Percentiles rank a stretch among this genome's conserved stretches.
Evolutionary conservation across 2,797 vertebrate genomes (phyloP).

Genomic region (Knipowitschia caucasica): DNA sequence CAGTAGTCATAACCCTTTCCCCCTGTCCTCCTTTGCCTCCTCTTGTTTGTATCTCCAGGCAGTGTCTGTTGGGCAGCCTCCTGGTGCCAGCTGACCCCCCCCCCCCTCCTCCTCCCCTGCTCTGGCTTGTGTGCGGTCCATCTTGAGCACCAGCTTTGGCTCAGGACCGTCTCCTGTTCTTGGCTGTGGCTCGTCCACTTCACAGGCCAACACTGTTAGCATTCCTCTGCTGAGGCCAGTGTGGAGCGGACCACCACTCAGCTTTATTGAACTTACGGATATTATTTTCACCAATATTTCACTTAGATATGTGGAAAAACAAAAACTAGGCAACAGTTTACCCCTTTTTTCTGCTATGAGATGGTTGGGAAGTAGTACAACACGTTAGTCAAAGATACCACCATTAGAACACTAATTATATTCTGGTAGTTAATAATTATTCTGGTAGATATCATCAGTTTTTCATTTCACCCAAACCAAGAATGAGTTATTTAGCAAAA

Average conservation of each 20-base stretch:
- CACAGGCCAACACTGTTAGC: conserved; percentile 37
- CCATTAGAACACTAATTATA: no score
- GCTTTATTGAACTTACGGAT: background rate
- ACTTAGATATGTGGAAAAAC: background rate
- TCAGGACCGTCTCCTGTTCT: conserved; percentile 24
- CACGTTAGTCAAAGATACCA: no score
- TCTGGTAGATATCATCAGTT: no score
- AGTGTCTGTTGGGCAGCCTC: conserved; percentile 35
- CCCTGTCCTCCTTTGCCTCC: conserved; percentile 13
- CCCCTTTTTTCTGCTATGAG: no score
- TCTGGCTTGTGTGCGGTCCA: conserved; percentile 40
- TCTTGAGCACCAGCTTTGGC: conserved; percentile 59
- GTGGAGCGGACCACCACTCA: background rate
- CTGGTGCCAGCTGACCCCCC: conserved; percentile 30
- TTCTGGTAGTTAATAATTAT: no score
- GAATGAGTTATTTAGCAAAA: no score
- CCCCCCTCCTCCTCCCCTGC: conserved; percentile 2
- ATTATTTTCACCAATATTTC: no score
- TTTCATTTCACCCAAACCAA: no score
- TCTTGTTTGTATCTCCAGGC: conserved; percentile 31
- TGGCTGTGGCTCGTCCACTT: conserved; percentile 41
- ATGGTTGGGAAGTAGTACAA: no score
- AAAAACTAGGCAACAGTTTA: no score
- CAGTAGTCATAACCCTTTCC: conserved; percentile 21
- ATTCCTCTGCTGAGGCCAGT: conserved; percentile 39